Evolutionary conservation across 2,888 invertebrate species (phyloP), one percentile per base, ranked within the genome.

Genomic region (Cheilosia vernalis): DNA sequence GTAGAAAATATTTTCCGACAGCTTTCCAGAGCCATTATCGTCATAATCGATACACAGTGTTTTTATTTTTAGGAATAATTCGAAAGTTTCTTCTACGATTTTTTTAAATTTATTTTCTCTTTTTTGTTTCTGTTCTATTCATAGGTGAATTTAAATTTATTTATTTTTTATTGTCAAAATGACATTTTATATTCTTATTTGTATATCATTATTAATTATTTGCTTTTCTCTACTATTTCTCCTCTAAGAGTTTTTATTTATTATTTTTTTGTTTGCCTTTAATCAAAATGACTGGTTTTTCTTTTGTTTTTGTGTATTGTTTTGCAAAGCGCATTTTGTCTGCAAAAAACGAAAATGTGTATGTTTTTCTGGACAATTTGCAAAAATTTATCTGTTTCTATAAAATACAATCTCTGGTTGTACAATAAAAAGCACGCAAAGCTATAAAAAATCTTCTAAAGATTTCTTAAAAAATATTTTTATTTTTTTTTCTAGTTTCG

Each of bases 391-490:
- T 49, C 24, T 51, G 21, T 51, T 51, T 58, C 80, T 85, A 81
- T 85, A 85, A 85, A 85, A 81, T 85, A 85, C 81, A 85, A 85
- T 85, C 61, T 76, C 58, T 85, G 61, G 76, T 55, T 77, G 80
- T 81, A 81, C 74, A 84, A 84, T 77, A 85, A 81, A 85, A 85
- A 85, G 85, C 85, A 85, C 80, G 81, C 77, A 77, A 85, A 85
- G 81, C 85, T 85, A 77, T 81, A 83, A 85, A 82, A 84, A 81
- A 85, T 81, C 85, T 81, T 85, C 85, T 85, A 85, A 85, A 81
- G 85, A 81, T 81, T 80, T n/a, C 33, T 84, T 80, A 72, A 85
- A 85, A 85, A 81, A 81, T 77, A 80, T 76, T 76, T 42, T 6
- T 60, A 33, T 58, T 56, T 55, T 27, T 9, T 17, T 63, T 69